phyloP scores from a whole-genome alignment of 2,113 vertebrate genomes.

The Sminthopsis crassicaudata region DNA sequence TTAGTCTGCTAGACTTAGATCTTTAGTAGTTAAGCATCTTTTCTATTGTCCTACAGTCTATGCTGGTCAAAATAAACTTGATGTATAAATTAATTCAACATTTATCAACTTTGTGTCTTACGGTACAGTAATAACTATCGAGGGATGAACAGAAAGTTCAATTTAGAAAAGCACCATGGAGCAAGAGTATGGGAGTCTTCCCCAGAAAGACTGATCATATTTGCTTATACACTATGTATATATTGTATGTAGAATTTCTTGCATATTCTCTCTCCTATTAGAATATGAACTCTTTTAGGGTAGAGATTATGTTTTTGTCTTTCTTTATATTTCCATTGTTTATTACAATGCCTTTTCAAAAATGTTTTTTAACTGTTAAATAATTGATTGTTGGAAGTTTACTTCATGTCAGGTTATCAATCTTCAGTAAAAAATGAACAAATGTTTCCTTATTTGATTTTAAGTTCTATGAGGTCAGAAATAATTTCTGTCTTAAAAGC shows the following conservation, averaged over 20 bases:
- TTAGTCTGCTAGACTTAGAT: background rate
- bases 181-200: background rate
- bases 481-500: background rate
- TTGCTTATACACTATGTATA: background rate
- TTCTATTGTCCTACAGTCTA: background rate
- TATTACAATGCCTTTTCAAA: too few relatives aligned
- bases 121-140: background rate
- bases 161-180: background rate
- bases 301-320: background rate
- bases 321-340: too few relatives aligned
- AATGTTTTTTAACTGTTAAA: too few relatives aligned
- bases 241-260: background rate
- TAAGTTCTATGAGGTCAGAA: background rate
- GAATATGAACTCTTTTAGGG: background rate
- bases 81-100: background rate
- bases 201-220: background rate
- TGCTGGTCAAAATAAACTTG: background rate
- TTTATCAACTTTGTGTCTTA: background rate
- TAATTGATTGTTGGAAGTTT: too few relatives aligned
- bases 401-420: too few relatives aligned
- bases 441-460: background rate
- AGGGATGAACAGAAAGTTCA: background rate
- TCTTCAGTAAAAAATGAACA: background rate
- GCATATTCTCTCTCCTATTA: background rate
- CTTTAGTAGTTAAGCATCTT: background rate